Evolutionary conservation across 2,888 invertebrate species (phyloP).

Genomic region (Hirtodrosophila alboralis): DNA sequence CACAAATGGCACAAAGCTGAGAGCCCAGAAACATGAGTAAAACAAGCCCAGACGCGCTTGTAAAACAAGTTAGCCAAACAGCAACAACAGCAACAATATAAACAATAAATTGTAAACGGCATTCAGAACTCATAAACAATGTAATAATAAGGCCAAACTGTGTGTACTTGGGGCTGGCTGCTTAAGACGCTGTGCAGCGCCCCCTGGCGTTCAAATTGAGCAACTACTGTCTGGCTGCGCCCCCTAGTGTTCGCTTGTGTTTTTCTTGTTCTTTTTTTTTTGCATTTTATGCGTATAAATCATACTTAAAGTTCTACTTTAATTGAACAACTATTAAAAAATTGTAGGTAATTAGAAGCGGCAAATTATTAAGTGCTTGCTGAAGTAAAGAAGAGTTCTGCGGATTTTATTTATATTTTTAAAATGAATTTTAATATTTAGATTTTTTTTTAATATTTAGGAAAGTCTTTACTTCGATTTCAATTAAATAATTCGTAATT

Average conservation of each 20-base stretch:
- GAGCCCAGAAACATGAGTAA: constrained; percentile 64
- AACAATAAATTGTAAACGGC: constrained; percentile 67
- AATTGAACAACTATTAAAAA: constrained; percentile 73
- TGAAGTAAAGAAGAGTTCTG: constrained; percentile 4
- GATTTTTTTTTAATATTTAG: too few species aligned
- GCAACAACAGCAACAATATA: constrained; percentile 39
- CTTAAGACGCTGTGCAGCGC: constrained; percentile 50
- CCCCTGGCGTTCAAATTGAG: constrained; percentile 33
- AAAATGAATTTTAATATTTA: too few species aligned
- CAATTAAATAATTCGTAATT: too few species aligned
- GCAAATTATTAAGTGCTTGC: constrained; percentile 10
- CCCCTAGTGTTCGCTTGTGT: constrained; percentile 28
- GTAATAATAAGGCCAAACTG: constrained; percentile 74
- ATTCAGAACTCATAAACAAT: constrained; percentile 70
- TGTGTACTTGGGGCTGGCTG: constrained; percentile 29
- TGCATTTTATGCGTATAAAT: constrained; percentile 62
- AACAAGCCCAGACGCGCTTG: constrained; percentile 72
- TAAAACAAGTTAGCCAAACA: constrained; percentile 62
- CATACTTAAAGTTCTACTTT: constrained; percentile 68
- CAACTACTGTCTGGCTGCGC: constrained; percentile 22
- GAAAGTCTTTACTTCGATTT: too few species aligned
- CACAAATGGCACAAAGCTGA: constrained; percentile 56
- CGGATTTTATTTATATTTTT: too few species aligned
- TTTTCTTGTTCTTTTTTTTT: not conserved
- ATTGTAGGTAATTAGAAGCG: constrained; percentile 65